Evolutionary conservation across 2,113 vertebrate genomes (phyloP), one percentile per base, ranked within the genome.

Genomic region (Sylvilagus bachmani): DNA sequence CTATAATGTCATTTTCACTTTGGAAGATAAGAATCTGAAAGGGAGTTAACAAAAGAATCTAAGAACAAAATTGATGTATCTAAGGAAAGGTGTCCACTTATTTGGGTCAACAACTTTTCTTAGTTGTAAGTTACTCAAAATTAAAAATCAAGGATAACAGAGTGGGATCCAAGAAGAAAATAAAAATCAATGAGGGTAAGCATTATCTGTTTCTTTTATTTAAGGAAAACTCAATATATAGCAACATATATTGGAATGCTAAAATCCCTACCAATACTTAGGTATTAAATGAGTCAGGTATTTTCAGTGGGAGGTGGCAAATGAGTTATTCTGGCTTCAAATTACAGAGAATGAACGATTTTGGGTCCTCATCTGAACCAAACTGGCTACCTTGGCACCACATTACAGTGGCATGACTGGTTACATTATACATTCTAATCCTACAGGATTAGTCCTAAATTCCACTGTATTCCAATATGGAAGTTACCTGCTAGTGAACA

Each of bases 1-100:
- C 29, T 89, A 29, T 11, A 86, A 89, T 74, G 79, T 78, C 90
- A 67, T 79, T 44, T 91, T 81, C 71, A 94, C 31, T 87, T 78
- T 17, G 71, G 17, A 91, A 95, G 71, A 64, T 33, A 84, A 70
- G 75, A 83, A 58, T 58, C 55, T 58, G 55, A 58, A 51, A 61
- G n/a, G 31, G 16, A 83, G n/a, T 84, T 81, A 87, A 44, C 27
- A 79, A 61, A 74, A 70, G 29, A 79, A 77, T 81, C 22, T 10
- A 85, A 93, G 5, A 89, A 85, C 51, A 38, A 69, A 91, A 86
- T 0, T 81, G 51, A 81, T 58, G 86, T 2, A 55, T 51, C 10
- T 44, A 31, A 91, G 29, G 4, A 78, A 49, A 85, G 33, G 29
- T 61, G 51, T 82, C 74, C 77, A 67, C 14, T 3, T 53, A 16